phyloP scores from a whole-genome alignment of 1,140 invertebrate genomes.

The Phortica variegata region DNA sequence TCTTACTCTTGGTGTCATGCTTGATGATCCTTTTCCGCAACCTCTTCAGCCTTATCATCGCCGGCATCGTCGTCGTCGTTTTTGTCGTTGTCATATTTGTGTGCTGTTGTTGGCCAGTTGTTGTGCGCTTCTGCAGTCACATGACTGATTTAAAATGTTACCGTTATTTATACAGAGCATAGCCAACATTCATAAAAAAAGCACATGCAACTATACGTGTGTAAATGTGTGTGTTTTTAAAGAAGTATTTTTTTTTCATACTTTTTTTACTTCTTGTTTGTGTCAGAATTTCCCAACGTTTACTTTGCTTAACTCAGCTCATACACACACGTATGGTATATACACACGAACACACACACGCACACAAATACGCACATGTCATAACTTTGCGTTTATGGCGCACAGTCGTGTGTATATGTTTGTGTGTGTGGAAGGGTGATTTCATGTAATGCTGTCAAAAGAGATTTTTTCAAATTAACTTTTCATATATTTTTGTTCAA shows the following conservation, averaged over 20 bases:
- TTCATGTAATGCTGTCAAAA: constrained; percentile 49
- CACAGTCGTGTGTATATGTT: no score
- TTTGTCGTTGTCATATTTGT: no score
- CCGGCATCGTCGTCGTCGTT: no score
- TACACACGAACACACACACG: neutral
- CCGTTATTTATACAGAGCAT: constrained; percentile 54
- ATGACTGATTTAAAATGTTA: constrained; percentile 54
- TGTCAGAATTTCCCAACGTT: constrained; percentile 48
- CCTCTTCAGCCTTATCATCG: no score
- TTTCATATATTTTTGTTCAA: constrained; percentile 55
- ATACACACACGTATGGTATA: neutral
- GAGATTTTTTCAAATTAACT: constrained; percentile 55
- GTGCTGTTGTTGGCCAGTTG: no score
- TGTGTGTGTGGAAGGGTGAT: no score
- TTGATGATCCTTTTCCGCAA: no score
- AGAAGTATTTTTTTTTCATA: neutral
- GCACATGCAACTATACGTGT: constrained; percentile 5
- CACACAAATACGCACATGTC: neutral
- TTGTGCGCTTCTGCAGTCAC: constrained; percentile 50
- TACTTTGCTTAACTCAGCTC: constrained; percentile 16
- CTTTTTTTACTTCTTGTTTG: constrained; percentile 16
- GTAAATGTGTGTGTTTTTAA: neutral
- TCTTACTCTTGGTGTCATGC: no score
- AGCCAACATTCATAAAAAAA: constrained; percentile 8
- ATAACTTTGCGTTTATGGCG: neutral